Base-by-base conservation (phyloP, 2,797 vertebrate species). In the Phoeniculus purpureus region DNA sequence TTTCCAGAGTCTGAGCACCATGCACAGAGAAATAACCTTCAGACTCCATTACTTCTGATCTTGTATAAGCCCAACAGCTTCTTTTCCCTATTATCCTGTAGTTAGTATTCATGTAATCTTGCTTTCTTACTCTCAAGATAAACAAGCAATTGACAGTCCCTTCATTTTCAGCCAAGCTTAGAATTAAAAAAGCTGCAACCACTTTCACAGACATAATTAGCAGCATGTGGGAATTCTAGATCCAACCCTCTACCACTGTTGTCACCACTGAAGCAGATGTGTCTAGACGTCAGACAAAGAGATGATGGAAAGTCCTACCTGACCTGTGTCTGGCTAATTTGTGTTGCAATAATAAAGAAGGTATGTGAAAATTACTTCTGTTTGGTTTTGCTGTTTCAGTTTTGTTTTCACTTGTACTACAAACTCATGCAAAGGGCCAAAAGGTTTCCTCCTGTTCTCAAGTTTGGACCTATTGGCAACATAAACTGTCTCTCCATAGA, bases 71-170 rank as follows among this genome's bases (percentile, higher is more conserved):
- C 50, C 48, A 61, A 65, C 19, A 70, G 14, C 29, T 32, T 32
- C 22, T 86, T 80, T 74, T 61, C 6, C 6, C 16, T 60, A 14
- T 81, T 85, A 82, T 59, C 21, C 62, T 66, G 34, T 67, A 83
- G 52, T 89, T 91, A 89, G 48, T 81, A 83, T 93, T 94, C 70
- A 87, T 82, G 50, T 65, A 91, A 61, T 86, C 77, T 74, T 84
- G 29, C 37, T 81, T 89, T 65, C 82, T 47, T 85, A 25, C 64
- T 86, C 59, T 75, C 66, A 85, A 73, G 77, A 86, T 85, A 93
- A 94, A 89, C 62, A 94, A 81, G 72, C 32, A 73, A 77, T 84
- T 94, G 81, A 62, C 73, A 87, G 64, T 76, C n/a, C 58, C 58
- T 90, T 86, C 55, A 52, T 85, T 94, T 94, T 58, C 70, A 80